Percentiles rank a stretch among this genome's conserved stretches.
phyloP scores from a whole-genome alignment of 2,888 invertebrate species.

The Drosophila antonietae region DNA sequence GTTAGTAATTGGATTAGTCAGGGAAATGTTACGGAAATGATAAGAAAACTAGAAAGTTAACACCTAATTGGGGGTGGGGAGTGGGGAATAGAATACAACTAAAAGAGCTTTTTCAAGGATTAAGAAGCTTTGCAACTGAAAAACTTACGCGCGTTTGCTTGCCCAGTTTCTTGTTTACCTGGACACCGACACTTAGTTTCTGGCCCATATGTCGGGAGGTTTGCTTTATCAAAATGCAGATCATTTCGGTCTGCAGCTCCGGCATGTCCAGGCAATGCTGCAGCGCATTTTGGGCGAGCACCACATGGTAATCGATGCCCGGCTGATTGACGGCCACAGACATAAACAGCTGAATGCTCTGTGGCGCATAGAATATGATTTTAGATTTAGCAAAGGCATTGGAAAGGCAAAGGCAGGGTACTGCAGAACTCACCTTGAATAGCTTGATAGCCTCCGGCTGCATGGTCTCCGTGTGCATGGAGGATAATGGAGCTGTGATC shows the following conservation, averaged over 20 bases:
- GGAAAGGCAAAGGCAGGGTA: no score
- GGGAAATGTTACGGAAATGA: conserved; percentile 29
- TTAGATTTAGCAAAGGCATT: background rate
- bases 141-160: conserved; percentile 89
- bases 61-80: conserved; percentile 30
- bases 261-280: conserved; percentile 95
- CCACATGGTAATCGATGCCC: conserved; percentile 98
- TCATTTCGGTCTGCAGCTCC: conserved; percentile 97
- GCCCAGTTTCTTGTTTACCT: conserved; percentile 91
- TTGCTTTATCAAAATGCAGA: conserved; percentile 95
- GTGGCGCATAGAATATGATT: conserved; percentile 43
- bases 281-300: conserved; percentile 97
- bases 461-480: conserved; percentile 93
- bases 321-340: conserved; percentile 97
- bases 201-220: conserved; percentile 93
- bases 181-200: conserved; percentile 93
- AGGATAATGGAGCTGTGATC: conserved; percentile 94
- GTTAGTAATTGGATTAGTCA: conserved; percentile 38
- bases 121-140: conserved; percentile 62
- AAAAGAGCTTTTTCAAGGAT: conserved; percentile 36
- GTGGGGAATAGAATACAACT: conserved; percentile 12
- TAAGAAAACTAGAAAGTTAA: conserved; percentile 33
- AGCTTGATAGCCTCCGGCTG: conserved; percentile 96
- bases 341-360: conserved; percentile 98
- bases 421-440: conserved; percentile 90